phyloP scores from a whole-genome alignment of 2,113 vertebrate species.

The Gavia stellata region DNA sequence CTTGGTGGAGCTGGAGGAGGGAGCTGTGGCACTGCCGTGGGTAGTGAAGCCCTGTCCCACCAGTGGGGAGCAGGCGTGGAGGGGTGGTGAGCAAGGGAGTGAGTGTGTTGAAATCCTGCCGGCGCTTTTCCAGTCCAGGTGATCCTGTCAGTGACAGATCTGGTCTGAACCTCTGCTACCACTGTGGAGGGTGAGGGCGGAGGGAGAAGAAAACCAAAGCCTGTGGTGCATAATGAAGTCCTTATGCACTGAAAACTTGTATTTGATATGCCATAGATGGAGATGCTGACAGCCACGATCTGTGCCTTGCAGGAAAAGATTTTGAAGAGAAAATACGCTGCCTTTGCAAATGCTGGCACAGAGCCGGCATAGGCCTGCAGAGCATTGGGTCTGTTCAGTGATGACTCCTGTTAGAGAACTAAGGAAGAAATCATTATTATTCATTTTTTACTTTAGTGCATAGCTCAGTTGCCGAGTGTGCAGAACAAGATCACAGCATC shows the following conservation, averaged over 20 bases:
- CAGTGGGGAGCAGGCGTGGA: neutral
- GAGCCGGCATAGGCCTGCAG: neutral
- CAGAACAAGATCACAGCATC: neutral
- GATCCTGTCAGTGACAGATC: constrained; percentile 62
- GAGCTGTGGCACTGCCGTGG: neutral
- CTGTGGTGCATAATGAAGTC: constrained; percentile 6
- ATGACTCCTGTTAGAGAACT: neutral
- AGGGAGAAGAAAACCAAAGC: constrained; percentile 15
- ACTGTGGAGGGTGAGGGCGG: neutral
- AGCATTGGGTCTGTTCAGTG: neutral
- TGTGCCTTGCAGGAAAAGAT: neutral
- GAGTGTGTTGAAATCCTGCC: constrained; percentile 3
- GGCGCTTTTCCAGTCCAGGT: constrained; percentile 53
- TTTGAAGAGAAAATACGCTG: neutral
- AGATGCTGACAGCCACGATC: constrained; percentile 6
- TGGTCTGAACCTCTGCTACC: constrained; percentile 41
- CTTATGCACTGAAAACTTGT: neutral
- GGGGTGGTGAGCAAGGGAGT: neutral
- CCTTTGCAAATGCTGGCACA: neutral
- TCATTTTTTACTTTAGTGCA: neutral
- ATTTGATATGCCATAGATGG: neutral
- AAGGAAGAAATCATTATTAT: neutral
- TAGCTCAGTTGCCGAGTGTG: neutral
- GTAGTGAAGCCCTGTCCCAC: neutral
- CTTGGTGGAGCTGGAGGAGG: constrained; percentile 2